A percentile compares a stretch with the other conserved stretches of the same genome.
These are phyloP conservation scores for Taenaris catops DNA, from an alignment of 2,888 invertebrate genomes.

Conservation along the genomic window DNA sequence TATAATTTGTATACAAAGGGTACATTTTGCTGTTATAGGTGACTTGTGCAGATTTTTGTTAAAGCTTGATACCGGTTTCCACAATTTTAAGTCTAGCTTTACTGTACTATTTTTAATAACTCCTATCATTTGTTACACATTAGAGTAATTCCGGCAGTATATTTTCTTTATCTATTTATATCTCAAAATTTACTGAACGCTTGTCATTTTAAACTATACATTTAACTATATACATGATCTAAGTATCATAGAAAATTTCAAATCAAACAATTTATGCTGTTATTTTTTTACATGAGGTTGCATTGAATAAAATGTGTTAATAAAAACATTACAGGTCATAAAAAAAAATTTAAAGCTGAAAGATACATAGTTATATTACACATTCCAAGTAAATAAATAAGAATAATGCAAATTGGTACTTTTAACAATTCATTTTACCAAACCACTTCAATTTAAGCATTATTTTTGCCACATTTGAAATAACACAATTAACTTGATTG, in stretches of 20 bases:
- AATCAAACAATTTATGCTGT: constrained; percentile 14
- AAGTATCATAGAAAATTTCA: constrained; percentile 23
- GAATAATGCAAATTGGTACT: constrained; percentile 11
- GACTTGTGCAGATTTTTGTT: constrained; percentile 6
- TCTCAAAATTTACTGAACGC: constrained; percentile 15
- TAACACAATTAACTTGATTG: constrained; percentile 11
- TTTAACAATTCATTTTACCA: constrained; percentile 1
- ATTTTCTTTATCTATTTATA: constrained; percentile 20
- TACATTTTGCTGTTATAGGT: not conserved
- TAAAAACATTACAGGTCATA: constrained; percentile 19
- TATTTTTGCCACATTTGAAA: constrained; percentile 2
- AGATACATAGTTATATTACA: constrained; percentile 8
- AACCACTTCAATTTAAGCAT: not conserved
- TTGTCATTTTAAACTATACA: constrained; percentile 15
- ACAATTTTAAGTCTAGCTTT: constrained; percentile 6
- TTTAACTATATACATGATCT: constrained; percentile 25
- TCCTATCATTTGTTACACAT: constrained; percentile 5
- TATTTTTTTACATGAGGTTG: constrained; percentile 16
- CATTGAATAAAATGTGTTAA: constrained; percentile 8
- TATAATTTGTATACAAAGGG: not conserved
- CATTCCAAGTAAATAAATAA: constrained; percentile 14
- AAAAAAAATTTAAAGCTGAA: constrained; percentile 17
- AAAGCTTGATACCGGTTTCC: constrained; percentile 18
- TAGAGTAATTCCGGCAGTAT: constrained; percentile 28
- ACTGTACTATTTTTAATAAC: constrained; percentile 6